These are phyloP conservation scores for Nudaria mundana DNA, from an alignment of 2,888 invertebrate genomes.

Conservation along the genomic window DNA sequence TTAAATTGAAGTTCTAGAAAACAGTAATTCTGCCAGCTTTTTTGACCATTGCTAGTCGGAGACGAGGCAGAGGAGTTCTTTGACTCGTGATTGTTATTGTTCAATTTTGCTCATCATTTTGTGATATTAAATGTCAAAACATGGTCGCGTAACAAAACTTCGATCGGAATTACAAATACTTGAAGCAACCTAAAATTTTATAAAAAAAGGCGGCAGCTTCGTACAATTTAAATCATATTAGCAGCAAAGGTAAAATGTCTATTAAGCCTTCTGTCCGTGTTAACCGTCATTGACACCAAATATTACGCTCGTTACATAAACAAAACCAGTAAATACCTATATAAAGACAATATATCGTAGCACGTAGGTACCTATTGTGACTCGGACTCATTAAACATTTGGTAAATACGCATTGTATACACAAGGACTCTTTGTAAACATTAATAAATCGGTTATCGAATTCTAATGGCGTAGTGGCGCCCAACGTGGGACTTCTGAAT, in stretches of 20 bases:
- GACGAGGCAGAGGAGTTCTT: no score
- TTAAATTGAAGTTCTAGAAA: no score
- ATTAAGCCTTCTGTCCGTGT: not conserved
- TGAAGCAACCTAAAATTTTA: not conserved
- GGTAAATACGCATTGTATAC: not conserved
- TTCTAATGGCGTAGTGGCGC: conserved; percentile 19
- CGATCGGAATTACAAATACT: no score
- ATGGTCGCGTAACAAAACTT: no score
- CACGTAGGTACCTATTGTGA: not conserved
- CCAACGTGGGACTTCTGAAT: conserved; percentile 14
- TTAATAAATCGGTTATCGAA: conserved; percentile 1
- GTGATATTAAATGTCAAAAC: no score
- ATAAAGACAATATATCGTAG: not conserved
- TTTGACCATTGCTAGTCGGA: no score
- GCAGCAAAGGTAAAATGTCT: not conserved
- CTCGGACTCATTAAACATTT: not conserved
- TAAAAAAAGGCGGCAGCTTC: not conserved
- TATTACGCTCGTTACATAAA: conserved; percentile 1
- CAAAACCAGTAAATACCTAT: conserved; percentile 1
- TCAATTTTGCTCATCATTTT: no score
- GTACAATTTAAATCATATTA: conserved; percentile 8
- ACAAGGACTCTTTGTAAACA: not conserved
- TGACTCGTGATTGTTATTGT: no score
- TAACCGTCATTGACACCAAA: conserved; percentile 4
- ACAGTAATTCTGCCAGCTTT: no score